Evolutionary conservation across 2,888 invertebrate genomes (phyloP), one percentile per base, ranked within the genome.

Genomic region (Strigamia transsilvanica): DNA sequence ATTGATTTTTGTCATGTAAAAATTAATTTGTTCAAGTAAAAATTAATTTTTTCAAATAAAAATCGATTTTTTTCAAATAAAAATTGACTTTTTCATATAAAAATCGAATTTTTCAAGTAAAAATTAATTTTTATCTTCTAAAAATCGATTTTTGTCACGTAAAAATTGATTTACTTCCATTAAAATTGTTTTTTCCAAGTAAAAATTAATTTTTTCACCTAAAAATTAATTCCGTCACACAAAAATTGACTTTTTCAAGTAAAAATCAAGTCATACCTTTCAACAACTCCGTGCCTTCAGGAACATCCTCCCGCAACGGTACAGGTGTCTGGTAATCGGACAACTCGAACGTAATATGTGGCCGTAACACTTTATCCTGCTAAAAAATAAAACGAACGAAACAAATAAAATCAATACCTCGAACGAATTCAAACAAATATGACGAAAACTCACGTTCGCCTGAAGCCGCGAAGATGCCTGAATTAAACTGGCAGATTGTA

Each of bases 231-330:
- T 10, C 1, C 6, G 0, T 38, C 38, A 38, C 6, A 6, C 6
- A 38, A 38, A 27, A 27, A 27, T 27, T 38, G 38, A 38, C 6
- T 38, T 9, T 38, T 38, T 38, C 27, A 27, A 2, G 27, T 32
- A 73, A 73, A 73, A 73, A 12, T 27, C n/a, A 18, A 51, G 32
- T 41, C 18, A 12, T 73, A 85, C 85, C 85, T 84, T 82, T 83
- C 46, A 83, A 27, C 34, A 83, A 61, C 5, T 46, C 51, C 2
- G 83, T 83, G 66, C 83, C 83, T 66, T 83, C n/a, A 10, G 81
- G 79, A 15, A 82, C 83, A 80, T 83, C 83, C 82, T 83, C 83
- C 21, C 61, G 27, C 18, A 42, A 32, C 46, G 79, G 80, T 13
- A 56, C 9, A 73, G 79, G 80, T 13, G 78, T 15, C 56, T 83